Evolutionary conservation across 2,113 vertebrate species (phyloP).

Genomic region (Heptranchias perlo): DNA sequence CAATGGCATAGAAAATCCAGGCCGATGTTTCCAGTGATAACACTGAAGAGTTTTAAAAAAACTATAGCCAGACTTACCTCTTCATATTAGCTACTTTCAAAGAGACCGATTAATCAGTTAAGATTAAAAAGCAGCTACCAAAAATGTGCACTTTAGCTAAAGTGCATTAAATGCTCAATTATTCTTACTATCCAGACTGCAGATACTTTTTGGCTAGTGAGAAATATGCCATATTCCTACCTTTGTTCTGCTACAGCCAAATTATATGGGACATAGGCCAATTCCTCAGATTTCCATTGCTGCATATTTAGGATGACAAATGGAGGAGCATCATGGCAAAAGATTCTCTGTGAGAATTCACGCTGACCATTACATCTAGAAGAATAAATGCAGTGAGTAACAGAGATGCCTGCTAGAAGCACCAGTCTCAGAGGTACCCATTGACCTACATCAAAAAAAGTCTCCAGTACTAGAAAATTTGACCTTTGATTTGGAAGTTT

Average conservation of each 20-base stretch:
- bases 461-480: background rate
- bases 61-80: background rate
- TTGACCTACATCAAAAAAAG: background rate
- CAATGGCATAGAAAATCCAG: background rate
- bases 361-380: slow-evolving; percentile 71
- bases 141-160: background rate
- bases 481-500: background rate
- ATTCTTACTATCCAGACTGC: background rate
- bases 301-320: slow-evolving; percentile 86
- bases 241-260: slow-evolving; percentile 74
- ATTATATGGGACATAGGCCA: slow-evolving; percentile 77
- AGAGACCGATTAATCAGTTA: background rate
- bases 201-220: background rate
- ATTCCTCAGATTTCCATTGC: slow-evolving; percentile 78
- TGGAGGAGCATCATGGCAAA: slow-evolving; percentile 74
- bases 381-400: slow-evolving; percentile 38
- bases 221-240: slow-evolving; percentile 51
- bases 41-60: background rate
- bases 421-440: background rate
- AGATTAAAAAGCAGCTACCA: background rate
- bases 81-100: no score
- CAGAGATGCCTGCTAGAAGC: background rate
- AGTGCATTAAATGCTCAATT: background rate
- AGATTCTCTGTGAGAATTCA: slow-evolving; percentile 73
- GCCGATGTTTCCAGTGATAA: background rate